Percentiles rank a stretch among this genome's conserved stretches.
Evolutionary conservation across 2,888 invertebrate species (phyloP).

Genomic region (Meta bourneti): DNA sequence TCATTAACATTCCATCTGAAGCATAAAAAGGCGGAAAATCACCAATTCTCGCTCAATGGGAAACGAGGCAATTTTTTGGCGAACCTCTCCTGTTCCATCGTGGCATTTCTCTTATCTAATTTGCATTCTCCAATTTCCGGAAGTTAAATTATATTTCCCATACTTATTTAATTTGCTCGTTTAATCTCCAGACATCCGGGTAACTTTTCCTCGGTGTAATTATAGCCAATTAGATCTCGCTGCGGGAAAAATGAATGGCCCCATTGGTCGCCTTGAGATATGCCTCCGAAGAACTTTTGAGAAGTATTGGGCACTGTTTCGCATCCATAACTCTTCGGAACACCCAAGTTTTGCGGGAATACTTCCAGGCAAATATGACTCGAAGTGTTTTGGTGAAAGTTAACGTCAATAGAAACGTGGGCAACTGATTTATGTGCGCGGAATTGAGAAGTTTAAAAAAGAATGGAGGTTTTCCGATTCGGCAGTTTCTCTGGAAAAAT

Average conservation of each 20-base stretch:
- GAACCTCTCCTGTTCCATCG: slow-evolving; percentile 31
- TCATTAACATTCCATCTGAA: slow-evolving; percentile 67
- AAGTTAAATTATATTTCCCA: slow-evolving; percentile 72
- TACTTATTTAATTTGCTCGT: slow-evolving; percentile 73
- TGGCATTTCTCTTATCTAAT: slow-evolving; percentile 63
- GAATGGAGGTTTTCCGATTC: neutral
- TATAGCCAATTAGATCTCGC: slow-evolving; percentile 65
- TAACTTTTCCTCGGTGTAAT: slow-evolving; percentile 49
- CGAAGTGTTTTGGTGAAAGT: slow-evolving; percentile 1
- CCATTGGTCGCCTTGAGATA: slow-evolving; percentile 28
- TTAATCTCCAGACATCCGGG: slow-evolving; percentile 53
- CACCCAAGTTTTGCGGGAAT: neutral
- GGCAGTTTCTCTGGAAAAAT: no score
- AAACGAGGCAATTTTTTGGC: slow-evolving; percentile 65
- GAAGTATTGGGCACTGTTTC: neutral
- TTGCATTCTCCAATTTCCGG: slow-evolving; percentile 61
- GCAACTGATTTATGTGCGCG: neutral
- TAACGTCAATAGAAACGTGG: slow-evolving; percentile 1
- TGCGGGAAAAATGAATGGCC: slow-evolving; percentile 50
- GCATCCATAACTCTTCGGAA: neutral
- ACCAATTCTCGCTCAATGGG: slow-evolving; percentile 29
- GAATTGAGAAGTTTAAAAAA: slow-evolving; percentile 7
- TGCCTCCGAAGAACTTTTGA: slow-evolving; percentile 11
- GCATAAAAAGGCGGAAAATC: slow-evolving; percentile 58
- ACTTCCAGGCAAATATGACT: neutral